Percentiles rank a stretch among this genome's conserved stretches.
Conservation (phyloP, 2,113 vertebrate species). For the Dipodomys spectabilis region DNA sequence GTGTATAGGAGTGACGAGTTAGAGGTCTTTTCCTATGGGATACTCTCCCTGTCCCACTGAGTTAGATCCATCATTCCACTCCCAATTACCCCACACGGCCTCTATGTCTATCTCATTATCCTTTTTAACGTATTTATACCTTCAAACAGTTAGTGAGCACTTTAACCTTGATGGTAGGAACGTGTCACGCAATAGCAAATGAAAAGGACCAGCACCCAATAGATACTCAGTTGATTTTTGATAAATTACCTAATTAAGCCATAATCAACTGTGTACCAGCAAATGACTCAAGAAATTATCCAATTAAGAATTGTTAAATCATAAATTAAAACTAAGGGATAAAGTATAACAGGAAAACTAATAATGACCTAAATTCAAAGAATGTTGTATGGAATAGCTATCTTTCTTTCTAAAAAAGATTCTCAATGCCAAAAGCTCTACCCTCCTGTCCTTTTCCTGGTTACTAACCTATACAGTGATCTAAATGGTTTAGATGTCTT, state of each 20-base stretch:
- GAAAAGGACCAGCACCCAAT: neutral
- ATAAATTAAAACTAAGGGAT: slow-evolving; percentile 1
- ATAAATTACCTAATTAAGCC: neutral
- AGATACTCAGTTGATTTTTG: neutral
- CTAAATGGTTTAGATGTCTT: neutral
- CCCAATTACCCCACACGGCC: neutral
- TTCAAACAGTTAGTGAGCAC: neutral
- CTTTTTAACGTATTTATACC: neutral
- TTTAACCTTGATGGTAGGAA: neutral
- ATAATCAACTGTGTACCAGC: neutral
- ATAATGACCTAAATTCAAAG: slow-evolving; percentile 44
- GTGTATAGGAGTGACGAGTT: neutral
- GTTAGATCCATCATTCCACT: no score
- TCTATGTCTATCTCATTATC: neutral
- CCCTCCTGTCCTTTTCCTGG: neutral
- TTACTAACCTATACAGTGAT: neutral
- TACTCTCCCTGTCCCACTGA: neutral
- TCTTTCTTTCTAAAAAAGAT: slow-evolving; percentile 7
- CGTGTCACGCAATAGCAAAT: neutral
- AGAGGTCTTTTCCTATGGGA: neutral
- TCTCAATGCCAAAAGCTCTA: neutral
- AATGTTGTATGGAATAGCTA: neutral
- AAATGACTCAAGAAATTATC: neutral
- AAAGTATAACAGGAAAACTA: neutral
- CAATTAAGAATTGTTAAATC: neutral